phyloP scores from a whole-genome alignment of 35 echinoderm and acorn worm genomes.

The Acanthaster planci region DNA sequence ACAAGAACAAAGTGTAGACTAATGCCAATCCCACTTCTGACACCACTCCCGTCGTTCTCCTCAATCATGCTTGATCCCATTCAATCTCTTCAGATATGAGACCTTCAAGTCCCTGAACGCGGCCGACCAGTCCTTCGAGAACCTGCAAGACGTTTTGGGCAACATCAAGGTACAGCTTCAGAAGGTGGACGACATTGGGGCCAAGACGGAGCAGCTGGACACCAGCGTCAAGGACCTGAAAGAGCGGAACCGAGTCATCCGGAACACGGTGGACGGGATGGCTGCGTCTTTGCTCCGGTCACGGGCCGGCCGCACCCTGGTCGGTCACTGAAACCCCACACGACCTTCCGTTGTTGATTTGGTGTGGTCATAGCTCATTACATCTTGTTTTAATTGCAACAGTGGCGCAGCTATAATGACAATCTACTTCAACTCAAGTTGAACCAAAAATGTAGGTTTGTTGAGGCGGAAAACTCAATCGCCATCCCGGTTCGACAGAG shows the following conservation, averaged over 20 bases:
- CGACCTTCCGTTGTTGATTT: not conserved
- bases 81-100: constrained; percentile 70
- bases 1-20: no score
- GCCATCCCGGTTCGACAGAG: no score
- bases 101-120: constrained; percentile 85
- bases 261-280: constrained; percentile 66
- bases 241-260: constrained; percentile 49
- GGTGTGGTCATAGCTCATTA: no score
- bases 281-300: constrained; percentile 39
- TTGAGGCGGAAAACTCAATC: no score
- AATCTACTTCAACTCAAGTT: no score
- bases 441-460: no score
- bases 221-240: constrained; percentile 58
- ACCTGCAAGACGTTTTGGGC: constrained; percentile 45
- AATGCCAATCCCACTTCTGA: no score
- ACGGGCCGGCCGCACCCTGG: not conserved
- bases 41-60: not conserved
- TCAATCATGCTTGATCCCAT: not conserved
- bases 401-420: no score
- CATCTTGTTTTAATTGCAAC: no score
- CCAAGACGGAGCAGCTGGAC: constrained; percentile 59
- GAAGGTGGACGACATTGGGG: constrained; percentile 59
- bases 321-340: not conserved
- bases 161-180: constrained; percentile 54
- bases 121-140: constrained; percentile 59